These are phyloP conservation scores for Patella pellucida DNA, from an alignment of 2,888 invertebrate genomes.

Conservation along the genomic window DNA sequence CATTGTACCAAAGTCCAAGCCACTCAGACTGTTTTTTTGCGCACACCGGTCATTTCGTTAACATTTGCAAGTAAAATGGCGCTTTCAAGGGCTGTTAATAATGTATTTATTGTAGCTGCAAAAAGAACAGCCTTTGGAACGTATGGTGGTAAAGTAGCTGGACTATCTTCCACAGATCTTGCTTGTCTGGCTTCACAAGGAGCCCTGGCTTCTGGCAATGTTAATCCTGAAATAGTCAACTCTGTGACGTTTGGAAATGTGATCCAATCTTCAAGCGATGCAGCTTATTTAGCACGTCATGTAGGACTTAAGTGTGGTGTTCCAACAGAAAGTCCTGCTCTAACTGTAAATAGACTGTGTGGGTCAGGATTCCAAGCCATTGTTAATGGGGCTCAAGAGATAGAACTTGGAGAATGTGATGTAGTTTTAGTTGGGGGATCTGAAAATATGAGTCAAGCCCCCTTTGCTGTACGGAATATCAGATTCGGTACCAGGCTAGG, in stretches of 20 bases:
- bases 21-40: no score
- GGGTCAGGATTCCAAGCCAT: conserved; percentile 98
- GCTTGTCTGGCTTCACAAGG: conserved; percentile 78
- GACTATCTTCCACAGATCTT: conserved; percentile 75
- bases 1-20: no score
- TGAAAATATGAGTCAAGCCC: conserved; percentile 95
- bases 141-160: conserved; percentile 80
- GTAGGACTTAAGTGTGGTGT: conserved; percentile 88
- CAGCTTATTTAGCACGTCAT: conserved; percentile 85
- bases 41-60: no score
- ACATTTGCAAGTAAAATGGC: no score
- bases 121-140: conserved; percentile 98
- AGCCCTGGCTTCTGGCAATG: conserved; percentile 69
- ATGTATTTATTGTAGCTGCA: conserved; percentile 82
- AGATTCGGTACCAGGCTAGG: conserved; percentile 92
- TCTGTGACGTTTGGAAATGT: conserved; percentile 92
- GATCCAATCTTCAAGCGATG: conserved; percentile 84
- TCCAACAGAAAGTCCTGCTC: conserved; percentile 83
- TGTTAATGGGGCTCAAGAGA: conserved; percentile 92
- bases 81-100: conserved; percentile 48
- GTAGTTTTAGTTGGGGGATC: conserved; percentile 92
- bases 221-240: conserved; percentile 89
- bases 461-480: conserved; percentile 83
- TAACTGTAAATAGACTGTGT: conserved; percentile 92
- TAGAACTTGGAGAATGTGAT: conserved; percentile 85